Percentiles rank a stretch among this genome's conserved stretches.
These are phyloP conservation scores for Schizopygopsis pylzovi DNA, from an alignment of 2,797 vertebrate genomes.

Conservation along the genomic window DNA sequence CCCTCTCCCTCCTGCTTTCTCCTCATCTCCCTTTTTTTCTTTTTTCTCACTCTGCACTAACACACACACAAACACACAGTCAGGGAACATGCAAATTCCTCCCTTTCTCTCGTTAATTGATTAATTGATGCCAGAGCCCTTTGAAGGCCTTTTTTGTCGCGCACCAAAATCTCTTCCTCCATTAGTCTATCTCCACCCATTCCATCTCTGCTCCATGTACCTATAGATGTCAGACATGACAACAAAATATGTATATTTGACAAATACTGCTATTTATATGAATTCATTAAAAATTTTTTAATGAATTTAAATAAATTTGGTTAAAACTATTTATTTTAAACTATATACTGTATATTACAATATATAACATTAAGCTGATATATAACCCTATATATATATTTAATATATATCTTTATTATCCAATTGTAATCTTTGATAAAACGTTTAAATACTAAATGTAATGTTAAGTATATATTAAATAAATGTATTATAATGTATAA, in stretches of 20 bases:
- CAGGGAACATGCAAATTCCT: conserved; percentile 79
- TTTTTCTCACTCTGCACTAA: conserved; percentile 38
- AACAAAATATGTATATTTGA: background rate
- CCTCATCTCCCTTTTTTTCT: conserved; percentile 36
- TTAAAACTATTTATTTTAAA: background rate
- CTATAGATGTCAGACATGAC: background rate
- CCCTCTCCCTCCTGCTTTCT: conserved; percentile 47
- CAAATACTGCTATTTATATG: background rate
- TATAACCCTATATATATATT: background rate
- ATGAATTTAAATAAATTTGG: background rate
- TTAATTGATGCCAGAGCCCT: conserved; percentile 80
- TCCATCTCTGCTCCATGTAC: conserved; percentile 45
- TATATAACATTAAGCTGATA: background rate
- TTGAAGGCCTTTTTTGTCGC: conserved; percentile 77
- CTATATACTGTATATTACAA: background rate
- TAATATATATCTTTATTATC: too few species aligned
- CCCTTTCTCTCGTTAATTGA: conserved; percentile 82
- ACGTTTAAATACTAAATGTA: too few species aligned
- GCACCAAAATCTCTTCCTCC: conserved; percentile 52
- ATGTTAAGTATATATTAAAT: too few species aligned
- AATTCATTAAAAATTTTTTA: background rate
- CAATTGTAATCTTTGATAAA: too few species aligned
- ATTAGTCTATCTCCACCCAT: background rate
- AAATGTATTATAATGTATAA: too few species aligned
- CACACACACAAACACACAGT: conserved; percentile 35